Percentiles rank a stretch among this genome's conserved stretches.
These are phyloP conservation scores for Thera obeliscata DNA, from an alignment of 2,888 invertebrate genomes.

Conservation along the genomic window DNA sequence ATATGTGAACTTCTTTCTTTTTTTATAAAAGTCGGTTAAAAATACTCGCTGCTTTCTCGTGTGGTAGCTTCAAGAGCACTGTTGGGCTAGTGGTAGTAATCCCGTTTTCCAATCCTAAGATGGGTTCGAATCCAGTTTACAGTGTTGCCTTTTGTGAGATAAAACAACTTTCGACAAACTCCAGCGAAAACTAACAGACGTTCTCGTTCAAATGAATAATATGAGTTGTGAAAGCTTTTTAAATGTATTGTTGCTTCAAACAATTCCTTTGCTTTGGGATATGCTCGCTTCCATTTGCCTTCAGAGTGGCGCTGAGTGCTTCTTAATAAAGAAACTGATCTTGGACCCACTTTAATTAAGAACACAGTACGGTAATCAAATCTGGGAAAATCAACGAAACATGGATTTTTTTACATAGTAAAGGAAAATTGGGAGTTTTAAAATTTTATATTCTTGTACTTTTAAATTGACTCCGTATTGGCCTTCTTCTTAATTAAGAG, in stretches of 20 bases:
- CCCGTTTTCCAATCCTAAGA: no score
- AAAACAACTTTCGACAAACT: neutral
- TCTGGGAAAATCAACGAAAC: neutral
- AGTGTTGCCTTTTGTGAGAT: neutral
- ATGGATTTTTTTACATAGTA: no score
- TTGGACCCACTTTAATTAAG: neutral
- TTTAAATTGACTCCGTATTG: neutral
- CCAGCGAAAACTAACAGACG: constrained; percentile 1
- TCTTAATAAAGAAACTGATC: neutral
- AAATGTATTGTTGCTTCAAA: constrained; percentile 13
- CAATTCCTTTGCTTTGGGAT: neutral
- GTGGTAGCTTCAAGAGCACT: no score
- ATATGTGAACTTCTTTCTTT: no score
- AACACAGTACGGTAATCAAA: neutral
- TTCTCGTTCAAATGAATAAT: constrained; percentile 12
- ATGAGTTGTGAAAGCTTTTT: constrained; percentile 12
- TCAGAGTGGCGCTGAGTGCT: neutral
- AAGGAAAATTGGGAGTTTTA: no score
- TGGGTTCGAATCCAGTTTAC: no score
- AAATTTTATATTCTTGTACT: no score
- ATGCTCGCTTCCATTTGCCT: no score
- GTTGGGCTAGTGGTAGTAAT: no score
- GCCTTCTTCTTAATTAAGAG: no score
- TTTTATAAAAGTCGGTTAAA: no score
- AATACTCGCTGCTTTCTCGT: no score